phyloP scores from a whole-genome alignment of 2,888 invertebrate species.

The Polietes domitor region DNA sequence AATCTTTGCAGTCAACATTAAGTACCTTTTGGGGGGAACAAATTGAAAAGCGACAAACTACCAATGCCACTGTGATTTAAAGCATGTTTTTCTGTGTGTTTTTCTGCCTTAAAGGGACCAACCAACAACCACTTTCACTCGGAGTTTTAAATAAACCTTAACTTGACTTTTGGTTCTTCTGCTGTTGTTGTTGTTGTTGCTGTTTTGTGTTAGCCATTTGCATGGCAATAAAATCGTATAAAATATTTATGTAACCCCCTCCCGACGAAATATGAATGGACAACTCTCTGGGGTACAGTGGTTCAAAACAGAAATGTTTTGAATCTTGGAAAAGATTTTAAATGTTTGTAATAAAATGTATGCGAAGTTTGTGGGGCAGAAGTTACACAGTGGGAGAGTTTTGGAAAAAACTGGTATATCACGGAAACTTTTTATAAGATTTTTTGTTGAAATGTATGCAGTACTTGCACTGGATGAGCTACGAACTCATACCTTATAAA shows the following conservation, averaged over 20 bases:
- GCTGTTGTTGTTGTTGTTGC: neutral
- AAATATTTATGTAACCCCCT: slow-evolving; percentile 41
- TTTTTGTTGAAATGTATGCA: no score
- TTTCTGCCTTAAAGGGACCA: neutral
- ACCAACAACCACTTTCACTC: slow-evolving; percentile 41
- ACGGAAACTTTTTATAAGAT: no score
- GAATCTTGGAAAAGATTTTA: no score
- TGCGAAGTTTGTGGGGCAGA: no score
- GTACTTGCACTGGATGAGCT: no score
- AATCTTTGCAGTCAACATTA: neutral
- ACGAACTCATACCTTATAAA: no score
- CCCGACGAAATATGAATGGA: neutral
- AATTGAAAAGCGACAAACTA: neutral
- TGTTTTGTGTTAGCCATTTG: slow-evolving; percentile 35
- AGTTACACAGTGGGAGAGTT: no score
- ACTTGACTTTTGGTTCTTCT: neutral
- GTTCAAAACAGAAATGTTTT: no score
- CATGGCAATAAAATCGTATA: slow-evolving; percentile 48
- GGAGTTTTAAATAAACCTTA: slow-evolving; percentile 38
- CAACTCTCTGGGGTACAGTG: no score
- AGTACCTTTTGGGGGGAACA: neutral
- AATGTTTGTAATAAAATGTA: no score
- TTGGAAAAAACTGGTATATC: no score
- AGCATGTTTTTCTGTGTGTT: neutral
- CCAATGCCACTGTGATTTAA: neutral